A percentile compares a stretch with the other conserved stretches of the same genome.
Evolutionary conservation across 2,888 invertebrate genomes (phyloP).

Genomic region (Acrobasis suavella): DNA sequence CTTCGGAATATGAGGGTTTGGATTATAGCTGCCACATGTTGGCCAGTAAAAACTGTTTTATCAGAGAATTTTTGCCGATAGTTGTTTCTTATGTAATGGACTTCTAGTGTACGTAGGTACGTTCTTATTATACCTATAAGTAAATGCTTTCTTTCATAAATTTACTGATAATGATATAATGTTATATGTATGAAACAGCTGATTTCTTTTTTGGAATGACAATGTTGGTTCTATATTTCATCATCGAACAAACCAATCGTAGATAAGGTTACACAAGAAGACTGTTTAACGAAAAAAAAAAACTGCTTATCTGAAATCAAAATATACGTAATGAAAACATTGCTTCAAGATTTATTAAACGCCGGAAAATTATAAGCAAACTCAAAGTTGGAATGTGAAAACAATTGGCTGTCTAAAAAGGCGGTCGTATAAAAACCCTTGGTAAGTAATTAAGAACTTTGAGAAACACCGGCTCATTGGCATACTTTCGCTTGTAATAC

Average conservation of each 20-base stretch:
- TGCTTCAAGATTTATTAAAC: neutral
- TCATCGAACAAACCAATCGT: no score
- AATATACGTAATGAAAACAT: neutral
- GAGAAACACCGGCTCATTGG: constrained; percentile 67
- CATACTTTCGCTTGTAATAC: constrained; percentile 75
- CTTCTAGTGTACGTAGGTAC: neutral
- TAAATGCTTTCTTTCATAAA: no score
- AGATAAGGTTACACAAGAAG: no score
- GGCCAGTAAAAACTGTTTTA: constrained; percentile 1
- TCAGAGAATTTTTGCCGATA: neutral
- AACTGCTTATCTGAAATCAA: neutral
- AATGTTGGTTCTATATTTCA: no score
- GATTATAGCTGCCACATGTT: constrained; percentile 11
- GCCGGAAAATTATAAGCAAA: neutral
- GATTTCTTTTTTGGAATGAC: no score
- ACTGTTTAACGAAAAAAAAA: no score
- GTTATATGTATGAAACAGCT: no score
- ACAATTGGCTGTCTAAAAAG: constrained; percentile 52
- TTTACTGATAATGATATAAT: no score
- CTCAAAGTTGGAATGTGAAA: constrained; percentile 45
- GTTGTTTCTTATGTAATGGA: neutral
- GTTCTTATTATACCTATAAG: no score
- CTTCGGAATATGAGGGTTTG: constrained; percentile 12
- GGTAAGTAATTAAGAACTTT: constrained; percentile 73
- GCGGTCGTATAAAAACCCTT: constrained; percentile 55